Evolutionary conservation across 2,113 vertebrate genomes (phyloP).

Genomic region (Eudorcas thomsonii): DNA sequence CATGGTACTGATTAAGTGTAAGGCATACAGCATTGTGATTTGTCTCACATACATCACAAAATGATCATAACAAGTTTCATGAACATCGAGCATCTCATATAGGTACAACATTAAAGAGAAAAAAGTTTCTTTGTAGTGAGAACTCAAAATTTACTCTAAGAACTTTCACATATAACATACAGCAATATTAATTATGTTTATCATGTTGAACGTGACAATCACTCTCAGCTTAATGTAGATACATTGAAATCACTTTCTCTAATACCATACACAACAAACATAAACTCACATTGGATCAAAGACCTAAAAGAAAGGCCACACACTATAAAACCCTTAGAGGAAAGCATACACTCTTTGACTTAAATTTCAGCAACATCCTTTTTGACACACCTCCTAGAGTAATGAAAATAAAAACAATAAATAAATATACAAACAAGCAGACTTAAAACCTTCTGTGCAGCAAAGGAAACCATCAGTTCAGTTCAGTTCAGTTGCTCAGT

Average conservation of each 20-base stretch:
- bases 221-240: not conserved
- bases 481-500: not conserved
- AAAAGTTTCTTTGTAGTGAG: not conserved
- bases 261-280: not conserved
- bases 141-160: not conserved
- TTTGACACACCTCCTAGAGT: not conserved
- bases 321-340: not conserved
- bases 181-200: not conserved
- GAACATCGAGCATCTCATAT: accelerated
- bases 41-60: not conserved
- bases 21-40: not conserved
- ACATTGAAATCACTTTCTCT: not conserved
- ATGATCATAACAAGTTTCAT: not conserved
- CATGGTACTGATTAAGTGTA: not conserved
- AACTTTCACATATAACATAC: not conserved
- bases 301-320: not conserved
- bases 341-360: not conserved
- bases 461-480: not conserved
- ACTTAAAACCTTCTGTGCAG: not conserved
- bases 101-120: not conserved
- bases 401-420: not conserved
- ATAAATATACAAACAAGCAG: not conserved
- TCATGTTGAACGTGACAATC: not conserved
- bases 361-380: not conserved
- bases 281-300: not conserved